Conservation (phyloP, 1,140 invertebrate genomes). For the Drosophila arawakana region DNA sequence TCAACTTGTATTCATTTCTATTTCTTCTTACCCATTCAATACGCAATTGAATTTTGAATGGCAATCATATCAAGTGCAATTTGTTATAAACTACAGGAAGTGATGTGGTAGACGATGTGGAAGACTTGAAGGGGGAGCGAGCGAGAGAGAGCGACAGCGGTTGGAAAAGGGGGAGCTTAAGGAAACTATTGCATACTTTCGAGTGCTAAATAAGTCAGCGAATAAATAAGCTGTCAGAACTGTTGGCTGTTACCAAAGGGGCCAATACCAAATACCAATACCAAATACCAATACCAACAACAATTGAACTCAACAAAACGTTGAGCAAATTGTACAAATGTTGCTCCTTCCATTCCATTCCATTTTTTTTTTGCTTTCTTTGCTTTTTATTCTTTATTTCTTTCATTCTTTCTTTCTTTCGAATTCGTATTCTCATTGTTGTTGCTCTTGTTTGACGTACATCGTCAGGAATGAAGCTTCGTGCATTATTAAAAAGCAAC, state of each 20-base stretch:
- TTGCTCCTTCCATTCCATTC: background rate
- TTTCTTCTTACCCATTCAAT: slow-evolving; percentile 6
- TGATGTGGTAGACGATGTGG: background rate
- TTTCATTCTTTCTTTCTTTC: background rate
- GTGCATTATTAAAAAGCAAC: slow-evolving; percentile 72
- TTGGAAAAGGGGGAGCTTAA: slow-evolving; percentile 5
- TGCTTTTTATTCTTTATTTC: too few species aligned
- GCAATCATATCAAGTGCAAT: slow-evolving; percentile 76
- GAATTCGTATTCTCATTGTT: slow-evolving; percentile 20
- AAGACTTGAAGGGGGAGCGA: background rate
- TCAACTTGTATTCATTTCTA: background rate
- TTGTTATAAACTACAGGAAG: slow-evolving; percentile 22
- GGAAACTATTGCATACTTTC: slow-evolving; percentile 60
- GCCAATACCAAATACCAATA: background rate
- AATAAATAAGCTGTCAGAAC: slow-evolving; percentile 40
- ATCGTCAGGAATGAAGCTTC: slow-evolving; percentile 49
- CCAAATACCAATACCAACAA: background rate
- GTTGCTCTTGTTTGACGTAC: slow-evolving; percentile 40
- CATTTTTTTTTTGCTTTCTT: background rate
- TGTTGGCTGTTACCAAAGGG: slow-evolving; percentile 19
- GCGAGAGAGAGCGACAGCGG: background rate
- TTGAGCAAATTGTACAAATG: slow-evolving; percentile 34
- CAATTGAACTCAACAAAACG: slow-evolving; percentile 23
- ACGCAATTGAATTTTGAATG: slow-evolving; percentile 53
- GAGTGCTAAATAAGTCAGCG: slow-evolving; percentile 69